Evolutionary conservation across 2,113 vertebrate genomes (phyloP).

Genomic region (Daboia siamensis): DNA sequence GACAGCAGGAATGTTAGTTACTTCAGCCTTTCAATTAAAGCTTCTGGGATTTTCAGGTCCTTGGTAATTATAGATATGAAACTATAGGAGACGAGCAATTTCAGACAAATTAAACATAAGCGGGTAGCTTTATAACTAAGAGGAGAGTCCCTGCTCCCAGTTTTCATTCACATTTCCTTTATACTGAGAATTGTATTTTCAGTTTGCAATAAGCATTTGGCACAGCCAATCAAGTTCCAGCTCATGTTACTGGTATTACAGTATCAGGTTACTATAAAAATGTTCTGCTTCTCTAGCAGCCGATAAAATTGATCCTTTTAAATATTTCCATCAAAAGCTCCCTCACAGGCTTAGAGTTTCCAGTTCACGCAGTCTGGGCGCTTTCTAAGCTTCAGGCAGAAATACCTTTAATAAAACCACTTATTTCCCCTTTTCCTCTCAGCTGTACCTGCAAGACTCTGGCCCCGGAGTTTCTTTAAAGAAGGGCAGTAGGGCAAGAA

Average conservation of each 20-base stretch:
- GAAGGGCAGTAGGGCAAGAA: conserved; percentile 6
- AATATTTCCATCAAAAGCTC: conserved; percentile 3
- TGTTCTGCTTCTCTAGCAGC: conserved; percentile 35
- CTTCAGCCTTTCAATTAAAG: background rate
- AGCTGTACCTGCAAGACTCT: background rate
- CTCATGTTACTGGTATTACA: conserved; percentile 24
- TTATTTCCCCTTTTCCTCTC: background rate
- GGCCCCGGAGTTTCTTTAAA: conserved; percentile 1
- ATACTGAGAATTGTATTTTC: conserved; percentile 18
- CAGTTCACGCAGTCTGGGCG: conserved; percentile 13
- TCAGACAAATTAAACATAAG: background rate
- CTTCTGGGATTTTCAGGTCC: background rate
- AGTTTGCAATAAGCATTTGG: background rate
- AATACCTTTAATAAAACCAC: background rate
- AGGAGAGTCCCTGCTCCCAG: background rate
- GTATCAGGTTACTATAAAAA: conserved; percentile 38
- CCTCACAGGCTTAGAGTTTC: conserved; percentile 38
- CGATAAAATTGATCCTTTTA: conserved; percentile 38
- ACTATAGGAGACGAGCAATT: background rate
- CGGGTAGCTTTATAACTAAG: conserved; percentile 1
- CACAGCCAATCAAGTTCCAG: conserved; percentile 23
- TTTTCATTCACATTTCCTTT: conserved; percentile 15
- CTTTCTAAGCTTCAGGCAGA: conserved; percentile 26
- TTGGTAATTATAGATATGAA: background rate
- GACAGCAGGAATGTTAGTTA: background rate